Conservation (phyloP, 2,888 invertebrate species). For the Hydraecia micacea region DNA sequence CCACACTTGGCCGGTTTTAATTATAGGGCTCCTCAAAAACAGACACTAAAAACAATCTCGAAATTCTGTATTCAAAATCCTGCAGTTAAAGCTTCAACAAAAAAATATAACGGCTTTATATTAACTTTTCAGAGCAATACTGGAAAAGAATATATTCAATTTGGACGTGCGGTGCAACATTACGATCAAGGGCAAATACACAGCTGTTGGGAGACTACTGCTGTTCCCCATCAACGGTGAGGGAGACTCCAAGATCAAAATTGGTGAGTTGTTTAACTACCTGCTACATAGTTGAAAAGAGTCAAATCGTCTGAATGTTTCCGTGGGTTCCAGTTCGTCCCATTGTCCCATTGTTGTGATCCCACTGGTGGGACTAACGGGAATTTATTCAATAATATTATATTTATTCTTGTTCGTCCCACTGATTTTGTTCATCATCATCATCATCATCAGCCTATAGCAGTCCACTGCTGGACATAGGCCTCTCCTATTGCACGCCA, state of each 20-base stretch:
- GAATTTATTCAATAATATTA: not conserved
- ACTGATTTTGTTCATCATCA: not conserved
- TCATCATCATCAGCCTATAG: no score
- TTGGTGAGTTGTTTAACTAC: conserved; percentile 74
- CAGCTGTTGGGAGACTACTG: conserved; percentile 84
- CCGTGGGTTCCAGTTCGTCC: no score
- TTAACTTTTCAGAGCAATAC: conserved; percentile 80
- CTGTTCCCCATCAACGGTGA: conserved; percentile 88
- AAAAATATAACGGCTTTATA: not conserved
- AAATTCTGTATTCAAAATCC: not conserved
- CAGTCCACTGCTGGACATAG: no score
- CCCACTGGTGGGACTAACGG: not conserved
- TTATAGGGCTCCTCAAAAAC: not conserved
- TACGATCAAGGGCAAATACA: conserved; percentile 88
- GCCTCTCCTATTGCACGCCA: no score
- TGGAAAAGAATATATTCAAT: conserved; percentile 84
- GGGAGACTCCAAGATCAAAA: conserved; percentile 88
- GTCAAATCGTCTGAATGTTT: not conserved
- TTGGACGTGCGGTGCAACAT: conserved; percentile 86
- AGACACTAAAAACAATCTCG: not conserved
- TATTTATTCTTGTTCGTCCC: not conserved
- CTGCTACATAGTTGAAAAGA: not conserved
- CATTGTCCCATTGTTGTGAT: not conserved
- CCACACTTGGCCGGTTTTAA: not conserved
- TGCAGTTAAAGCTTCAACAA: not conserved